Evolutionary conservation across 1,140 invertebrate genomes (phyloP).

Genomic region (Amyelois transitella): DNA sequence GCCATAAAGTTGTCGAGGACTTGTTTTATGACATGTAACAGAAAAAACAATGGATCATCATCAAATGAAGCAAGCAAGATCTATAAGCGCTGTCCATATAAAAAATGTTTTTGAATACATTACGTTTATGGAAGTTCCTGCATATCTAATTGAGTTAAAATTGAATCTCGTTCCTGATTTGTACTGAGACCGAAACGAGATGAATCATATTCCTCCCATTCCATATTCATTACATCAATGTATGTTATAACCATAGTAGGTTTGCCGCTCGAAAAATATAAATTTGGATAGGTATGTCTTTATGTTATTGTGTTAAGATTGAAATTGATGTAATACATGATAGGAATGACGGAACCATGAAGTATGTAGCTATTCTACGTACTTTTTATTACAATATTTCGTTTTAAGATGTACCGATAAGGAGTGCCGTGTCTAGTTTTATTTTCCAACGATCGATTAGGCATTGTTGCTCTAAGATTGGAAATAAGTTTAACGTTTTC

Average conservation of each 20-base stretch:
- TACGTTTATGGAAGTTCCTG: slow-evolving; percentile 52
- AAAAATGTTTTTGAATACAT: slow-evolving; percentile 36
- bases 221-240: slow-evolving; percentile 20
- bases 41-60: slow-evolving; percentile 10
- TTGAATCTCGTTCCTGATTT: slow-evolving; percentile 58
- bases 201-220: slow-evolving; percentile 48
- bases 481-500: slow-evolving; percentile 50
- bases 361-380: slow-evolving; percentile 30
- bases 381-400: slow-evolving; percentile 62
- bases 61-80: slow-evolving; percentile 10
- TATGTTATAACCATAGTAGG: slow-evolving; percentile 12
- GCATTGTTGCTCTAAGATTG: slow-evolving; percentile 49
- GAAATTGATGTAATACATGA: neutral
- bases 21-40: slow-evolving; percentile 21
- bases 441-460: slow-evolving; percentile 42
- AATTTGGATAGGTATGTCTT: neutral
- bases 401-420: slow-evolving; percentile 48
- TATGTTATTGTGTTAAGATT: slow-evolving; percentile 8
- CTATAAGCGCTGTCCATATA: slow-evolving; percentile 10
- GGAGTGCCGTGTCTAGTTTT: slow-evolving; percentile 37
- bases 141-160: slow-evolving; percentile 66
- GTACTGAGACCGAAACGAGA: slow-evolving; percentile 37
- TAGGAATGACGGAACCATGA: neutral
- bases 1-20: slow-evolving; percentile 18
- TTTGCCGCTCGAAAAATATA: slow-evolving; percentile 7